Evolutionary conservation across 2,113 vertebrate species (phyloP).

Genomic region (Montifringilla adamsi): DNA sequence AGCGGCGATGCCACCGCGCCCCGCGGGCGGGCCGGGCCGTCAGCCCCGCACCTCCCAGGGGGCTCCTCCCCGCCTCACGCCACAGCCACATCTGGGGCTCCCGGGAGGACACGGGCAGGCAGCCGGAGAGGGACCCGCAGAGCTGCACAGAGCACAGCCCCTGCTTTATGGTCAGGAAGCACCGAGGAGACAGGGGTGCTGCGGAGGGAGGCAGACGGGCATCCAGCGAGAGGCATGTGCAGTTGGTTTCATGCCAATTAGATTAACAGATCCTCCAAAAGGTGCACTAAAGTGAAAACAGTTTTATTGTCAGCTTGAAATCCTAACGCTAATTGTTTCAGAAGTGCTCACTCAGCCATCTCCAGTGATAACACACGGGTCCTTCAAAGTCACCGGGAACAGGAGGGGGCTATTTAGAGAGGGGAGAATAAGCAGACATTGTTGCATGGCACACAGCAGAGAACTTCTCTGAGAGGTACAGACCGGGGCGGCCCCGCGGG

Average conservation of each 20-base stretch:
- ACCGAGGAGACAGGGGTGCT: background rate
- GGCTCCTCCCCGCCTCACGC: slow-evolving; percentile 39
- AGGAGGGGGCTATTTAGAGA: background rate
- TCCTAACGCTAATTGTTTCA: slow-evolving; percentile 14
- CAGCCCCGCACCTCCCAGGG: background rate
- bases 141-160: background rate
- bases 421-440: background rate
- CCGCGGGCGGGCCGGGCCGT: background rate
- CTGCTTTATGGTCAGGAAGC: accelerated
- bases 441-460: background rate
- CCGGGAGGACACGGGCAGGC: background rate
- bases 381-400: slow-evolving; percentile 32
- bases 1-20: background rate
- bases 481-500: background rate
- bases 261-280: background rate
- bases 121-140: background rate
- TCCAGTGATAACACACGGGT: background rate
- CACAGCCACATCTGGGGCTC: slow-evolving; percentile 55
- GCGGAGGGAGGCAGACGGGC: background rate
- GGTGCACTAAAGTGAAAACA: slow-evolving; percentile 18
- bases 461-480: background rate
- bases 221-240: background rate
- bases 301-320: background rate
- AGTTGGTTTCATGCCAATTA: background rate
- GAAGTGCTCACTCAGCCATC: slow-evolving; percentile 38